Percentiles rank a stretch among this genome's conserved stretches.
Evolutionary conservation across 2,888 invertebrate species (phyloP).

Genomic region (Apamea epomidion): DNA sequence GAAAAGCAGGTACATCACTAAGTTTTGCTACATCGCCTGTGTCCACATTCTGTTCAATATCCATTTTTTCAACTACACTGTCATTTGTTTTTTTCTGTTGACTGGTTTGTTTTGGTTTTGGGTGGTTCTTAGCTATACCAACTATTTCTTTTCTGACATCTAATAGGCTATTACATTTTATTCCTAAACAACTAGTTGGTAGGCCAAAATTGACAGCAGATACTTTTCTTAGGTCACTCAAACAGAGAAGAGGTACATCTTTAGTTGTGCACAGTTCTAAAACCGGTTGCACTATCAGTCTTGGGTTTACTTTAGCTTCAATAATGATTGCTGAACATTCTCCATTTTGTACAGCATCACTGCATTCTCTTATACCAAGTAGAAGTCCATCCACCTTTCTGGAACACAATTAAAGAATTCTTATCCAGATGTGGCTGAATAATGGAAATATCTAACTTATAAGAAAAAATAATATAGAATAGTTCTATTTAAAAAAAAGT

Average conservation of each 20-base stretch:
- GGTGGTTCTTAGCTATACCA: slow-evolving; percentile 71
- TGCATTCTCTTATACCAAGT: slow-evolving; percentile 84
- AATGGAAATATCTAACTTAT: not conserved
- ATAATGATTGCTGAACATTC: slow-evolving; percentile 82
- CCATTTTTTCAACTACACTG: slow-evolving; percentile 51
- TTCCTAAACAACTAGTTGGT: slow-evolving; percentile 83
- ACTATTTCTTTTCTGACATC: slow-evolving; percentile 71
- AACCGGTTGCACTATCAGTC: slow-evolving; percentile 83
- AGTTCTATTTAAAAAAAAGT: not conserved
- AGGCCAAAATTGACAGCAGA: slow-evolving; percentile 81
- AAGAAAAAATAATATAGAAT: not conserved
- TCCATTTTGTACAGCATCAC: slow-evolving; percentile 69
- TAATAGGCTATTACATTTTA: slow-evolving; percentile 73
- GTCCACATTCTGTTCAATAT: slow-evolving; percentile 31
- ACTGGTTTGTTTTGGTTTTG: slow-evolving; percentile 46
- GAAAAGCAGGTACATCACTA: slow-evolving; percentile 52
- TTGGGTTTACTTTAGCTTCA: slow-evolving; percentile 83
- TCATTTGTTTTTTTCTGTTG: slow-evolving; percentile 32
- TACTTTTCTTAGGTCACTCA: slow-evolving; percentile 78
- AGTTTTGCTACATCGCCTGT: slow-evolving; percentile 3
- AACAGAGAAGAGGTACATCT: slow-evolving; percentile 81
- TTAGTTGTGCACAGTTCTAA: slow-evolving; percentile 77
- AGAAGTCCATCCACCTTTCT: slow-evolving; percentile 82
- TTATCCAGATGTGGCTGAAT: not conserved
- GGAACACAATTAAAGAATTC: slow-evolving; percentile 63